These are phyloP conservation scores for Tachina grossa DNA, from an alignment of 2,888 invertebrate species.

Conservation along the genomic window DNA sequence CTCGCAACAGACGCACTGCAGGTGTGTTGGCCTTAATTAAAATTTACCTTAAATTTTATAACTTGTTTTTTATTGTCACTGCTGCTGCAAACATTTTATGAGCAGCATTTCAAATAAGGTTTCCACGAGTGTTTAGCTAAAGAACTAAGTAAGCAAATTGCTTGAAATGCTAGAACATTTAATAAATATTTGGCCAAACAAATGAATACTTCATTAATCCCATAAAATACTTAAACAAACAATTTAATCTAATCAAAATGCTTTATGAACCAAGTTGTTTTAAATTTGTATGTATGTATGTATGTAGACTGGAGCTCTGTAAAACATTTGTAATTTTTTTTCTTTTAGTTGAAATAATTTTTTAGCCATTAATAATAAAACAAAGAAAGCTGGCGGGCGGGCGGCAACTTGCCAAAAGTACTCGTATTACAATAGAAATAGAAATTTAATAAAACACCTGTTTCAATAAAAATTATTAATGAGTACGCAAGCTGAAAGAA, in stretches of 20 bases:
- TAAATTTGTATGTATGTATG: neutral
- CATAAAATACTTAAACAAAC: conserved; percentile 9
- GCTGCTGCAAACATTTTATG: conserved; percentile 13
- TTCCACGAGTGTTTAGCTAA: conserved; percentile 2
- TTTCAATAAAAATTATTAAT: neutral
- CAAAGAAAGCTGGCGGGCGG: too few relatives aligned
- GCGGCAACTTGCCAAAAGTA: neutral
- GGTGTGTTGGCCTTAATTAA: conserved; percentile 69
- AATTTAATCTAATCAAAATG: conserved; percentile 24
- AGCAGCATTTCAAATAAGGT: conserved; percentile 23
- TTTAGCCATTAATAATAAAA: neutral
- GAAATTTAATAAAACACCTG: neutral
- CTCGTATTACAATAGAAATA: neutral
- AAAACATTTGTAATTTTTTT: conserved; percentile 5
- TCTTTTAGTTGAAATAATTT: neutral
- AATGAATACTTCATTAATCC: conserved; percentile 34
- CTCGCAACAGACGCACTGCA: conserved; percentile 65
- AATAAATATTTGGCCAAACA: neutral
- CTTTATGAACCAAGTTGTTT: conserved; percentile 21
- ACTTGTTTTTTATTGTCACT: conserved; percentile 4
- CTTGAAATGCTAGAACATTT: conserved; percentile 5
- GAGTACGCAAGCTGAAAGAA: neutral
- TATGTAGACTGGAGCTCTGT: neutral
- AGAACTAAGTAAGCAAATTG: conserved; percentile 22
- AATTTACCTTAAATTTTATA: conserved; percentile 52